A percentile compares a stretch with the other conserved stretches of the same genome.
These are phyloP conservation scores for Tetramorium alpestre DNA, from an alignment of 1,140 invertebrate genomes.

Conservation along the genomic window DNA sequence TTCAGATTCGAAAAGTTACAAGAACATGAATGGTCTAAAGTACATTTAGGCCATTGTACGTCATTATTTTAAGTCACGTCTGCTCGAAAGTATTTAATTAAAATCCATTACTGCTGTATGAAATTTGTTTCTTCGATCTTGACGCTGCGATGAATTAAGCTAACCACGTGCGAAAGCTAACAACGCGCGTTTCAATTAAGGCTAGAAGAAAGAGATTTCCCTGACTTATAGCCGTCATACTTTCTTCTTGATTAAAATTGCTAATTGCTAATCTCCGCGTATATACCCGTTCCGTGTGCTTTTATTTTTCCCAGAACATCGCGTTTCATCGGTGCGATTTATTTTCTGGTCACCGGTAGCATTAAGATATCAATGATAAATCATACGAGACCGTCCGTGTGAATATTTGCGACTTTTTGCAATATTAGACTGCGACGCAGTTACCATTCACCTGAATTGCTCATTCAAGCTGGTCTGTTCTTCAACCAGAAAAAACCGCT, in stretches of 20 bases:
- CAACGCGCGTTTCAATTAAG: constrained; percentile 25
- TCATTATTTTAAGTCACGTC: constrained; percentile 18
- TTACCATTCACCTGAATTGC: constrained; percentile 24
- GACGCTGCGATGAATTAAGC: not conserved
- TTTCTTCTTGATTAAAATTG: constrained; percentile 59
- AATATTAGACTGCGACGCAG: not conserved
- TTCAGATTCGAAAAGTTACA: not conserved
- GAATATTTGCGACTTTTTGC: not conserved
- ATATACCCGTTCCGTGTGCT: not conserved
- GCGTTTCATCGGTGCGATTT: constrained; percentile 37
- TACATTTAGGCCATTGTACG: not conserved
- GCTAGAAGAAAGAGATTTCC: constrained; percentile 15
- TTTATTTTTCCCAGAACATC: constrained; percentile 52
- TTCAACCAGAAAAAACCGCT: constrained; percentile 19
- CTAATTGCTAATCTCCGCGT: constrained; percentile 49
- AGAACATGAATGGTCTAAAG: not conserved
- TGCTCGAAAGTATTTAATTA: constrained; percentile 4
- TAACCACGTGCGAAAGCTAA: not conserved
- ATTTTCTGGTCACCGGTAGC: constrained; percentile 17
- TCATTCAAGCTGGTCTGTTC: not conserved
- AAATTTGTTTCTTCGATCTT: not conserved
- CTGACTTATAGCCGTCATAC: not conserved
- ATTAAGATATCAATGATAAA: constrained; percentile 20
- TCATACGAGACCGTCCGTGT: not conserved
- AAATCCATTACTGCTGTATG: constrained; percentile 3